Percentiles rank a stretch among this genome's conserved stretches.
Conservation (phyloP, 2,888 invertebrate genomes). For the Caenorhabditis sp. region DNA sequence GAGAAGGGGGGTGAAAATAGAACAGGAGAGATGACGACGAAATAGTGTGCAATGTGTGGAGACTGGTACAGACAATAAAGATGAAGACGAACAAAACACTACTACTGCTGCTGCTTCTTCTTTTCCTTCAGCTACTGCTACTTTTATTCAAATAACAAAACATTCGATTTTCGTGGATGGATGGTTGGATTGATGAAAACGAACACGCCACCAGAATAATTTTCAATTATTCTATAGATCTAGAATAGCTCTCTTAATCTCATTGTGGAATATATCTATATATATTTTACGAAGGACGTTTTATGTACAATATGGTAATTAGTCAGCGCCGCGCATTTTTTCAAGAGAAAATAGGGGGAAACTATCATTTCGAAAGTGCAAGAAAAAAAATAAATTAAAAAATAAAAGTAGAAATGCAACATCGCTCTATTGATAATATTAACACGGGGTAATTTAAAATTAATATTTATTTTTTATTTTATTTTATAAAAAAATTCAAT, state of each 20-base stretch:
- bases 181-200: neutral
- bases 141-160: neutral
- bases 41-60: neutral
- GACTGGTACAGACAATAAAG: neutral
- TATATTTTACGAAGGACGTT: too few species aligned
- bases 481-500: neutral
- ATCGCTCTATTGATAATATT: too few species aligned
- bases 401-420: too few species aligned
- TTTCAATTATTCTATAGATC: too few species aligned
- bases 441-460: too few species aligned
- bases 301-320: too few species aligned
- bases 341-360: too few species aligned
- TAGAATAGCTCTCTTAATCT: too few species aligned
- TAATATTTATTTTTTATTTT: too few species aligned
- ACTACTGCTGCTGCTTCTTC: neutral
- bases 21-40: neutral
- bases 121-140: neutral
- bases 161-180: neutral
- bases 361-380: too few species aligned
- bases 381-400: too few species aligned
- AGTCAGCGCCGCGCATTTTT: neutral
- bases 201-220: neutral
- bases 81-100: neutral
- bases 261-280: too few species aligned
- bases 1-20: neutral